Base-by-base conservation (phyloP, 2,888 invertebrate species). In the Chymomyza caudatula region DNA sequence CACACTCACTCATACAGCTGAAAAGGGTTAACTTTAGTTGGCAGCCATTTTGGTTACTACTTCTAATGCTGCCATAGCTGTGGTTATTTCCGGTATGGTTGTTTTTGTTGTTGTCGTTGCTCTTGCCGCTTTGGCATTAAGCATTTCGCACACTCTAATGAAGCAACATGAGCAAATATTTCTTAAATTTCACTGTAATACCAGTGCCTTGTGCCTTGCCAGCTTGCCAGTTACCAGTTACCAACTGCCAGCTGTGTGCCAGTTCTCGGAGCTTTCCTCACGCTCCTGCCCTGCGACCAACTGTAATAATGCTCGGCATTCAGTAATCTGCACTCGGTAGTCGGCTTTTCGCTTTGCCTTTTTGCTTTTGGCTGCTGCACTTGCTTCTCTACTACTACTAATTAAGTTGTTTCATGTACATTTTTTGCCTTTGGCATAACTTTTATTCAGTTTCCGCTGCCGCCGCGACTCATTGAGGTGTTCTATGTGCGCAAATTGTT, bases 391-490 rank as follows among this genome's bases (percentile, higher is more conserved):
- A 62, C 74, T 79, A 76, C 84, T 77, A 74, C 85, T 86, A 87
- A 85, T 82, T 86, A 86, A 87, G 85, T 84, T 85, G 82, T 78
- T 78, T 76, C 80, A 74, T 77, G 77, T 77, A 77, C 79, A 73
- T 72, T 86, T 85, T 76, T 74, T 85, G 82, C 84, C 76, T 67
- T 63, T 71, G 62, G 81, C 78, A 77, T 69, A 84, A 77, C 78
- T 81, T 78, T 75, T 70, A 61, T 73, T 67, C 74, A 74, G 71
- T 74, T 68, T 70, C 67, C 56, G 67, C 63, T 60, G 69, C 71
- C 69, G 61, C 69, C 65, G 56, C 67, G 66, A 65, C 69, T 67
- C 68, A 71, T 77, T 78, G 71, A 84, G 78, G 80, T 81, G 78
- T 67, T 66, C 69, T 62, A 54, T 58, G 67, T 64, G 68, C 57